Base-by-base conservation (phyloP, 2,797 vertebrate genomes). In the Bovichtus diacanthus region DNA sequence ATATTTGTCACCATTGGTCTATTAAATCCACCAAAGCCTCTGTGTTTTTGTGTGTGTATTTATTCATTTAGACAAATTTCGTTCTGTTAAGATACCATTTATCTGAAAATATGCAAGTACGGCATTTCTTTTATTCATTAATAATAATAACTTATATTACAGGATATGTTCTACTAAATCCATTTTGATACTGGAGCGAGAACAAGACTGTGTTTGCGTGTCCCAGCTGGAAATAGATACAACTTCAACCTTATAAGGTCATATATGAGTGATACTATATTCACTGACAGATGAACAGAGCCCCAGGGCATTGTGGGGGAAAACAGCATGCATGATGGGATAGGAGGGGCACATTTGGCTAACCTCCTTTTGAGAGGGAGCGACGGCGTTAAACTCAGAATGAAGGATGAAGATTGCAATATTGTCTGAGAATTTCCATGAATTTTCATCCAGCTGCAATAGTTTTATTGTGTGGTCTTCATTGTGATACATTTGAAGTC, bases 281-380 rank as follows among this genome's bases (percentile, higher is more conserved):
- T 90, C 80, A 72, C 89, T 88, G 81, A 88, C 91, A 92, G 92
- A 91, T 93, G 86, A 93, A 89, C 83, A 38, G 75, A 81, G 83
- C 90, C 86, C 90, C 63, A 72, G 90, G 91, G 89, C 88, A 93
- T 90, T 90, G 80, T 82, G 74, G 78, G 84, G 85, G 76, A 76
- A 73, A 76, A 83, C 82, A 88, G 85, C 82, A 85, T 89, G 87
- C 82, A 86, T 88, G 87, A 91, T 86, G 86, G 82, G 82, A 90
- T 75, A 82, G 89, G 80, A 91, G 80, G 76, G 76, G 88, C 84
- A 80, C 77, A 84, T 90, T 92, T 92, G 88, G 87, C 88, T 91
- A 84, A 81, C 84, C 85, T 92, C 86, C 63, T 92, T 92, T 84
- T 66, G 55, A 78, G 66, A 77, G 60, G 76, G 58, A 80, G 29